Evolutionary conservation across 2,888 invertebrate species (phyloP), one percentile per base, ranked within the genome.

Genomic region (Endomychus coccineus): DNA sequence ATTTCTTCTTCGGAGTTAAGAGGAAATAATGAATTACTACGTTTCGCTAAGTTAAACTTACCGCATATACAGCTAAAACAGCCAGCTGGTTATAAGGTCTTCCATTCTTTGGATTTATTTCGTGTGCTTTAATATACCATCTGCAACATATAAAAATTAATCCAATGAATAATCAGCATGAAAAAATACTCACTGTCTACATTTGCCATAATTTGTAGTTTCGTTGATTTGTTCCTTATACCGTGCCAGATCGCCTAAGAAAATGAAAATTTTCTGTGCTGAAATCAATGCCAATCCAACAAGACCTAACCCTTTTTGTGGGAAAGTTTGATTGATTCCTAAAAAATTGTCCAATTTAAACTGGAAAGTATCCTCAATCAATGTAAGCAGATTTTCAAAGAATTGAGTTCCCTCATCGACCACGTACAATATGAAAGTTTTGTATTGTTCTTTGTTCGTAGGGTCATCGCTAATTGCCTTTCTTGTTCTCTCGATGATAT

Each of bases 31-130:
- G 21, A 19, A 19, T 19, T n/a, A n/a, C n/a, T n/a, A n/a, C n/a
- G n/a, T n/a, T n/a, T n/a, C n/a, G n/a, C n/a, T n/a, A n/a, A n/a
- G n/a, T n/a, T n/a, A n/a, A n/a, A 76, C 77, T 73, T 67, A 84
- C 83, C 36, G 80, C 78, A 61, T 80, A 83, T 50, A 86, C 78
- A 2, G 95, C 88, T 56, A 96, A 70, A 50, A 96, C 77, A 14
- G 94, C 96, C 50, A 97, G 68, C 63, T 96, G 95, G 66, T 95
- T 90, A 62, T 95, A 96, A 1, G 95, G 91, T 48, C 88, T 77
- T 32, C 95, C 95, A 70, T 94, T 94, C 65, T 90, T 88, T 5
- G 96, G 92, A 67, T 92, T 88, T 24, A 95, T 78, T 65, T 86
- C 85, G 60, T 91, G 88, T 7, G 96, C 92, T 69, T 89, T 90